Evolutionary conservation across 2,797 vertebrate species (phyloP).

Genomic region (Forpus xanthops): DNA sequence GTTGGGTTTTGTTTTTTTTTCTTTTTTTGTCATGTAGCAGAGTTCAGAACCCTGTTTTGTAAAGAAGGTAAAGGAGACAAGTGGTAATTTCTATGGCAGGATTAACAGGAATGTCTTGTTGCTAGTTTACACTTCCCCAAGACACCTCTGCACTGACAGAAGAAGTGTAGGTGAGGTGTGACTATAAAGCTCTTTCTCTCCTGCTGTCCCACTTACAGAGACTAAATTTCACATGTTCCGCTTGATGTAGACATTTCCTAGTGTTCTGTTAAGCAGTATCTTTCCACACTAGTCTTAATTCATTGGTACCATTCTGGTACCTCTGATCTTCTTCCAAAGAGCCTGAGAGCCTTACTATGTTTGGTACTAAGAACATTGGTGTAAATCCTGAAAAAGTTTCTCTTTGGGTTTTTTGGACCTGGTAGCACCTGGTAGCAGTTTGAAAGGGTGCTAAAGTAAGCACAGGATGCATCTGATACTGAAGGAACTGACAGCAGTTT

Average conservation of each 20-base stretch:
- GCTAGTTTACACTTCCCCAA: background rate
- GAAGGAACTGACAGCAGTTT: background rate
- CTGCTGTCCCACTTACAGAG: background rate
- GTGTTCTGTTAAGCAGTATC: background rate
- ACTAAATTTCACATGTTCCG: background rate
- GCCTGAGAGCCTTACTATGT: background rate
- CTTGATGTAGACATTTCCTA: background rate
- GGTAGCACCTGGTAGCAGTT: background rate
- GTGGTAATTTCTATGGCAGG: background rate
- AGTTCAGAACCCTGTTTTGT: background rate
- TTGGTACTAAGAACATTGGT: background rate
- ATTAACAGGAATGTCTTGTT: background rate
- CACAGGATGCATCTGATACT: background rate
- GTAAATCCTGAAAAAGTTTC: background rate
- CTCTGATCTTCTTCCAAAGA: background rate
- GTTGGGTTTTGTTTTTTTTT: background rate
- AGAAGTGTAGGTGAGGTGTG: background rate
- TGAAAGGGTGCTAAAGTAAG: background rate
- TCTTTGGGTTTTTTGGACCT: background rate
- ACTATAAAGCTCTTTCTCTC: background rate
- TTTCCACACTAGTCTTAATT: background rate
- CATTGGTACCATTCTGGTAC: background rate
- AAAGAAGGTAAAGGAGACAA: background rate
- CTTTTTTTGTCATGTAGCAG: background rate
- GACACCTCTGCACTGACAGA: background rate